Evolutionary conservation across 2,888 invertebrate genomes (phyloP).

Genomic region (Archips crataeganus): DNA sequence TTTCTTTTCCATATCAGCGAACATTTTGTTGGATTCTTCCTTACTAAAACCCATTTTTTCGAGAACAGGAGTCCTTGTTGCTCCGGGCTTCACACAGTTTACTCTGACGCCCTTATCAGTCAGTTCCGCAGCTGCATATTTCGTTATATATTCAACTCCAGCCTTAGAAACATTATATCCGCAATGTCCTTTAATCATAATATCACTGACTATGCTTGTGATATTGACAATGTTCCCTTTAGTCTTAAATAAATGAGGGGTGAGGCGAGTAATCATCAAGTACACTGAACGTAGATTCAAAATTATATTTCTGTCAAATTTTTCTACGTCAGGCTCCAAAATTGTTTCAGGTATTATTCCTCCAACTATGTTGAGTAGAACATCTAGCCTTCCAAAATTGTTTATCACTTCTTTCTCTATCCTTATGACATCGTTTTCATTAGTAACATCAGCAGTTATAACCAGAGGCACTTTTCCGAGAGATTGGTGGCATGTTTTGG

Average conservation of each 20-base stretch:
- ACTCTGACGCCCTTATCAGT: neutral
- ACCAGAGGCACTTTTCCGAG: conserved; percentile 13
- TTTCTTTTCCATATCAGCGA: neutral
- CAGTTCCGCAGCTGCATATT: conserved; percentile 8
- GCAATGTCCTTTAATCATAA: conserved; percentile 2
- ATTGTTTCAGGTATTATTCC: conserved; percentile 17
- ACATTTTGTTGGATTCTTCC: conserved; percentile 5
- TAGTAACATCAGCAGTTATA: conserved; percentile 11
- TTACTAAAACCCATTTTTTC: neutral
- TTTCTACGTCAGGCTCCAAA: conserved; percentile 11
- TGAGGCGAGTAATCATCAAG: conserved; percentile 13
- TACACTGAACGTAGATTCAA: conserved; percentile 24
- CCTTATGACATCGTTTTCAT: conserved; percentile 2
- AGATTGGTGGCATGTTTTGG: conserved; percentile 6
- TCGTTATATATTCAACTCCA: conserved; percentile 17
- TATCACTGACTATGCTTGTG: conserved; percentile 3
- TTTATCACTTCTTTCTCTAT: conserved; percentile 2
- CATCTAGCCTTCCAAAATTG: conserved; percentile 13
- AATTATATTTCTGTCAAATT: conserved; percentile 12
- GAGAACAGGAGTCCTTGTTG: neutral
- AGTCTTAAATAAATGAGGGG: neutral
- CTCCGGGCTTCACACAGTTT: conserved; percentile 14
- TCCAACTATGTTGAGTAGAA: conserved; percentile 15
- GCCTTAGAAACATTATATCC: conserved; percentile 19
- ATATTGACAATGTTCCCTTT: conserved; percentile 16